These are phyloP conservation scores for Stigmatopora argus DNA, from an alignment of 2,113 vertebrate genomes.

Conservation along the genomic window DNA sequence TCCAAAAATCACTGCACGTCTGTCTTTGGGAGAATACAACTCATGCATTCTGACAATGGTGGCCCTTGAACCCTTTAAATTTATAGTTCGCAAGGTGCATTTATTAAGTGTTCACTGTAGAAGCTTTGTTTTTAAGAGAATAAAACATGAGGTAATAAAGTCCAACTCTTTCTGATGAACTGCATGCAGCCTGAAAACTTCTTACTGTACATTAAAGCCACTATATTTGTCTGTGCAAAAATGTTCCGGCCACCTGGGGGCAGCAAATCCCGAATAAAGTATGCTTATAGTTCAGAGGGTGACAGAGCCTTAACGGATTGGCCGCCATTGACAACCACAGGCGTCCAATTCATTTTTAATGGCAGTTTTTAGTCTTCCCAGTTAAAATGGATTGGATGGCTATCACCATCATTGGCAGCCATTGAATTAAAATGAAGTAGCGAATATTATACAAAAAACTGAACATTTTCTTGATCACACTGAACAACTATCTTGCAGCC, in stretches of 20 bases:
- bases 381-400: no score
- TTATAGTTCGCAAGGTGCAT: constrained; percentile 24
- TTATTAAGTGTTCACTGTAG: constrained; percentile 37
- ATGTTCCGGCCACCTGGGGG: constrained; percentile 4
- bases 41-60: constrained; percentile 19
- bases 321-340: no score
- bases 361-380: no score
- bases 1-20: constrained; percentile 6
- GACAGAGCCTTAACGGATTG: neutral
- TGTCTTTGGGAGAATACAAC: constrained; percentile 1
- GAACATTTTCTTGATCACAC: neutral
- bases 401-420: no score
- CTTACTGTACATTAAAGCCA: neutral
- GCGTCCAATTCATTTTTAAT: no score
- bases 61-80: constrained; percentile 58
- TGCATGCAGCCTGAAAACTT: constrained; percentile 14
- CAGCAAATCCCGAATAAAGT: neutral
- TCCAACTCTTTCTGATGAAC: constrained; percentile 9
- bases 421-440: constrained; percentile 1
- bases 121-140: constrained; percentile 43
- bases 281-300: neutral
- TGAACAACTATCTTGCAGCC: no score
- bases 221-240: neutral
- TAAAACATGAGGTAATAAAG: constrained; percentile 68
- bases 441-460: constrained; percentile 13